phyloP scores from a whole-genome alignment of 2,888 invertebrate genomes.

The Synanthedon tipuliformis region DNA sequence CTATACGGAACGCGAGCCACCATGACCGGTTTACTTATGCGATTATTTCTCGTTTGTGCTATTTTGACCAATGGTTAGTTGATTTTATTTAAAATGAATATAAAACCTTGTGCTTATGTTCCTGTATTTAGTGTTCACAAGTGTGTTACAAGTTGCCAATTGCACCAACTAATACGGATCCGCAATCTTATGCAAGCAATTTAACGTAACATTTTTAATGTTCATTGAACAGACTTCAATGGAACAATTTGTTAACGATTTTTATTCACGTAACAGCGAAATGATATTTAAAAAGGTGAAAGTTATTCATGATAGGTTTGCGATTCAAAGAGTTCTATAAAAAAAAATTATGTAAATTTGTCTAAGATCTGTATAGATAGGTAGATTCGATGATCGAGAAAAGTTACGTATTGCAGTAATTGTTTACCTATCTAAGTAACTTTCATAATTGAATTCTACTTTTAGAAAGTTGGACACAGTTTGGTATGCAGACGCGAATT shows the following conservation, averaged over 20 bases:
- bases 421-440: neutral
- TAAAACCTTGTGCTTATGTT: neutral
- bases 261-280: constrained; percentile 27
- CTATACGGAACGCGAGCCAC: constrained; percentile 33
- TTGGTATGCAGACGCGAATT: constrained; percentile 11
- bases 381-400: neutral
- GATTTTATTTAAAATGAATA: neutral
- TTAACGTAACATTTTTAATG: constrained; percentile 34
- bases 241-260: neutral
- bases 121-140: too few species aligned
- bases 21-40: constrained; percentile 41
- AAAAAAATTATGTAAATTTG: neutral
- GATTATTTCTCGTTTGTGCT: constrained; percentile 52
- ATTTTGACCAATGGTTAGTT: constrained; percentile 58
- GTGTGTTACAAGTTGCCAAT: too few species aligned
- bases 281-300: constrained; percentile 34
- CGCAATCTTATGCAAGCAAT: constrained; percentile 55
- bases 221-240: neutral
- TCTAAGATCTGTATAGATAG: neutral
- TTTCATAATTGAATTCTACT: neutral
- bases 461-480: constrained; percentile 12
- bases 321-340: neutral
- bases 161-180: constrained; percentile 12
- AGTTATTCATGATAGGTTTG: constrained; percentile 33
- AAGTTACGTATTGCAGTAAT: neutral